A percentile compares a stretch with the other conserved stretches of the same genome.
phyloP scores from a whole-genome alignment of 1,140 invertebrate genomes.

The Leguminivora glycinivorella region DNA sequence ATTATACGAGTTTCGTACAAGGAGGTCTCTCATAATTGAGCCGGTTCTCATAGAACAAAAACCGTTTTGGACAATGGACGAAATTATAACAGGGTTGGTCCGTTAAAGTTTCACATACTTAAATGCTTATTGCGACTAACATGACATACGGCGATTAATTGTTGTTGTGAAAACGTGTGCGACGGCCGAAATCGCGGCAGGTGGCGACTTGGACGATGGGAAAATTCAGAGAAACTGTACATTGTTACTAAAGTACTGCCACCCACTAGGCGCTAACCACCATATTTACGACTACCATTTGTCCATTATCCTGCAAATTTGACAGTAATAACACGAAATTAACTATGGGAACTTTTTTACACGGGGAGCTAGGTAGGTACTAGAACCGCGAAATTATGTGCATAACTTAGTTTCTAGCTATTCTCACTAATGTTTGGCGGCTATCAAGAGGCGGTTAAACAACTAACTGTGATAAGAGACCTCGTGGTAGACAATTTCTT shows the following conservation, averaged over 20 bases:
- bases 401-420: neutral
- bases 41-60: conserved; percentile 77
- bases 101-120: conserved; percentile 72
- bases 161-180: conserved; percentile 55
- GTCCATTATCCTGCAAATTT: conserved; percentile 21
- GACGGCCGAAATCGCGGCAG: conserved; percentile 33
- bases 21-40: conserved; percentile 68
- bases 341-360: conserved; percentile 7
- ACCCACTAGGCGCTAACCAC: conserved; percentile 4
- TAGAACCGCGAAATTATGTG: neutral
- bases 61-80: conserved; percentile 70
- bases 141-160: conserved; percentile 76
- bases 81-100: conserved; percentile 73
- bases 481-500: conserved; percentile 57
- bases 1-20: conserved; percentile 74
- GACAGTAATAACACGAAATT: conserved; percentile 26
- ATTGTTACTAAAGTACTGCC: conserved; percentile 8
- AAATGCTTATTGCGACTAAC: conserved; percentile 69
- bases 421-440: conserved; percentile 3
- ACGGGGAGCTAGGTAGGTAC: neutral
- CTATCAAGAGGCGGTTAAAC: conserved; percentile 53
- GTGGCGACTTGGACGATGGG: conserved; percentile 15
- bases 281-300: conserved; percentile 13
- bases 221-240: conserved; percentile 13
- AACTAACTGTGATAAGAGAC: conserved; percentile 38